Evolutionary conservation across 1,140 invertebrate species (phyloP).

Genomic region (Drosophila pallidifrons): DNA sequence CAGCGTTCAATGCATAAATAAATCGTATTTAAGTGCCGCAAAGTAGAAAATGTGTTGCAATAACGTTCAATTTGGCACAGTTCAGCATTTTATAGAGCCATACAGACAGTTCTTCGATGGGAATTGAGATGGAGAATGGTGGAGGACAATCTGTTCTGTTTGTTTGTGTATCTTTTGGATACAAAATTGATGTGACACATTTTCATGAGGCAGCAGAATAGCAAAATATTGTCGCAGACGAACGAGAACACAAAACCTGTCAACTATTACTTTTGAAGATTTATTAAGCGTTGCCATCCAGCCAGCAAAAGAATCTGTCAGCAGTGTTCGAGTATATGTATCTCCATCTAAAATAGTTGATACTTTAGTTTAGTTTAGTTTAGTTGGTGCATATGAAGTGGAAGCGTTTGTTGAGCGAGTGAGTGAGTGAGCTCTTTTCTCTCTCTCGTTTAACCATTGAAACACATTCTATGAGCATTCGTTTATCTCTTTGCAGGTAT

Average conservation of each 20-base stretch:
- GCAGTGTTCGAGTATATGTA: neutral
- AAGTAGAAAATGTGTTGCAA: slow-evolving; percentile 60
- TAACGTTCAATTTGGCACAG: slow-evolving; percentile 74
- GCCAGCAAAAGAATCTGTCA: slow-evolving; percentile 28
- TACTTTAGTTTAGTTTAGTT: neutral
- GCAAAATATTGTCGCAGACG: neutral
- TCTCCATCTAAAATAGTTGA: too few species aligned
- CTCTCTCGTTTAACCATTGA: slow-evolving; percentile 4
- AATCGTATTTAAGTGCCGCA: slow-evolving; percentile 42
- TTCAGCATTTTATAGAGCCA: slow-evolving; percentile 70
- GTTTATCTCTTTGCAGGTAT: slow-evolving; percentile 85
- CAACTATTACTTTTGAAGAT: slow-evolving; percentile 59
- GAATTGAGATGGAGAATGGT: neutral
- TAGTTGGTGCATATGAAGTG: slow-evolving; percentile 3
- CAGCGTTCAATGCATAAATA: slow-evolving; percentile 40
- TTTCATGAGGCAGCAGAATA: slow-evolving; percentile 45
- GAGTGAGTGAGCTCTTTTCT: neutral
- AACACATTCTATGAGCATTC: neutral
- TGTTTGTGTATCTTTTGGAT: slow-evolving; percentile 48
- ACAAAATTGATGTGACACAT: slow-evolving; percentile 78
- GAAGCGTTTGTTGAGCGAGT: neutral
- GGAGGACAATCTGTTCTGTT: neutral
- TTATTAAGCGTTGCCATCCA: slow-evolving; percentile 61
- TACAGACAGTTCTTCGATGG: neutral
- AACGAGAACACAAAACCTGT: slow-evolving; percentile 64